Evolutionary conservation across 2,113 vertebrate species (phyloP).

Genomic region (Cyphomyrus plagiostoma): DNA sequence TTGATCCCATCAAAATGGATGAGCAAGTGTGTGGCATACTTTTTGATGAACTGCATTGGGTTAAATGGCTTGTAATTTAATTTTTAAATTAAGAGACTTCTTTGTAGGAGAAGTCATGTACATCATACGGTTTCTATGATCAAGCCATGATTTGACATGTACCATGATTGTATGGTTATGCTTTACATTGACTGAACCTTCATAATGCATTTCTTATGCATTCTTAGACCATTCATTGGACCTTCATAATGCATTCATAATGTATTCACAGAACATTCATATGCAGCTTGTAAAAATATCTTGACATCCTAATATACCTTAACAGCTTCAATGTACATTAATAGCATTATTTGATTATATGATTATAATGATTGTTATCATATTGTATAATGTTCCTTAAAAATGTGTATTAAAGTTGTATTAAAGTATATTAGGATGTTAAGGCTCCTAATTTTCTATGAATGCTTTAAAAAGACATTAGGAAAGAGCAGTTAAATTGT

Average conservation of each 20-base stretch:
- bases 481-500: not conserved
- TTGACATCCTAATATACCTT: not conserved
- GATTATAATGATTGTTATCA: not conserved
- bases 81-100: not conserved
- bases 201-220: not conserved
- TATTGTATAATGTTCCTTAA: not conserved
- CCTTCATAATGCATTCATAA: not conserved
- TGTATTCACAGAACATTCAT: not conserved
- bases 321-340: not conserved
- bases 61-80: not conserved
- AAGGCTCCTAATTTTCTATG: not conserved
- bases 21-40: not conserved
- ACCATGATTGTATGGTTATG: not conserved
- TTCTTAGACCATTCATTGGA: not conserved
- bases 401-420: not conserved
- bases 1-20: not conserved
- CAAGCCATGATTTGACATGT: not conserved
- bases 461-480: not conserved
- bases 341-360: not conserved
- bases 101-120: not conserved
- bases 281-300: not conserved
- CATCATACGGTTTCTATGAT: not conserved
- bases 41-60: not conserved
- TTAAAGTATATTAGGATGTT: not conserved
- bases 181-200: not conserved